These are phyloP conservation scores for Hoplias malabaricus DNA, from an alignment of 2,113 vertebrate genomes.

Conservation along the genomic window DNA sequence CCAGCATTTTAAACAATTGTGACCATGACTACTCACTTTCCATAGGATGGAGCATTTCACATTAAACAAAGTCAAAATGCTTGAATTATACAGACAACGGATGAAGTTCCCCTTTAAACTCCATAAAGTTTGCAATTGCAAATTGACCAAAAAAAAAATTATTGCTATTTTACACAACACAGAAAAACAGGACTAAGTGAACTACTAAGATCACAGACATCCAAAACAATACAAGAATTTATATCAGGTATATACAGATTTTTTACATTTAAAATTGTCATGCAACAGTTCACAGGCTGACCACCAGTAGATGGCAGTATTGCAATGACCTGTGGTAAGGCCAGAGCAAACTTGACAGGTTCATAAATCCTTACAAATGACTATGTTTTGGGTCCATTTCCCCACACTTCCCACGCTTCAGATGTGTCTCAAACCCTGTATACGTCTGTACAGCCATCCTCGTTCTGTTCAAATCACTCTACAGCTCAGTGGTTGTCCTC, in stretches of 20 bases:
- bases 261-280: neutral
- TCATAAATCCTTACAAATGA: neutral
- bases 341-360: neutral
- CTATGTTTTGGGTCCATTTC: slow-evolving; percentile 2
- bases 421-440: neutral
- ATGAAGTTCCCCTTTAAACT: no score
- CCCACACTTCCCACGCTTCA: neutral
- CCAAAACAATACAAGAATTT: neutral
- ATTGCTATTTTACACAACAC: neutral
- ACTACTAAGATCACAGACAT: neutral
- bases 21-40: no score
- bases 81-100: no score
- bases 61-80: no score
- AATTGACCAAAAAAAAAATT: neutral
- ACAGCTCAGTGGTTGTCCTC: neutral
- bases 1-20: no score
- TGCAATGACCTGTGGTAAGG: neutral
- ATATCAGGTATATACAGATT: neutral
- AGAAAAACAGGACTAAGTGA: neutral
- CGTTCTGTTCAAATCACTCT: neutral
- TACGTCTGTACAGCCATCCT: no score
- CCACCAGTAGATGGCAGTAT: slow-evolving; percentile 34
- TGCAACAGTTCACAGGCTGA: neutral
- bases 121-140: neutral
- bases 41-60: no score